Evolutionary conservation across 2,797 vertebrate species (phyloP), one percentile per base, ranked within the genome.

Genomic region (Myotis findleyi): DNA sequence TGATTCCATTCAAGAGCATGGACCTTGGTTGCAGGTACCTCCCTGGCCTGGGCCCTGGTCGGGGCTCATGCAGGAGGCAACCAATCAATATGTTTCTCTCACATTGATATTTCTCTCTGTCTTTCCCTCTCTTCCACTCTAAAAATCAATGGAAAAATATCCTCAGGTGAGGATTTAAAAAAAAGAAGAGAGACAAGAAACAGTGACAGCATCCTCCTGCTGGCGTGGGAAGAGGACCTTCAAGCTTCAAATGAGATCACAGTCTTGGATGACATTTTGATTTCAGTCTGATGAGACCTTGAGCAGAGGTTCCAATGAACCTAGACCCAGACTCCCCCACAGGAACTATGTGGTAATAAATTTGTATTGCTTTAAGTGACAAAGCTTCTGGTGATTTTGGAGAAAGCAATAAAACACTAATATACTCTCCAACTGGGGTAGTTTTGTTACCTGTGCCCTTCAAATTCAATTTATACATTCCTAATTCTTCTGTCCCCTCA

Each of bases 391-490:
- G 17, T 36, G 21, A 64, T 59, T 79, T 90, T 7, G 79, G 76
- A 87, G 30, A 86, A 62, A 83, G 41, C 18, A 49, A 75, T 23
- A 38, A 49, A 71, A 96, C 85, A 36, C 25, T 25, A 80, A 71
- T 62, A 68, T 4, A 25, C 5, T 66, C 2, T 66, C 17, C 14
- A 69, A 10, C 1, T 44, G 4, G 16, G 18, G 6, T 55, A 21
- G 2, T 55, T 41, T 93, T 33, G 38, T 44, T 36, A n/a, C 11
- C 20, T 12, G 5, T 47, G 10, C 21, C 20, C 13, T 41, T 91
- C 66, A 88, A 59, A 79, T 62, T 86, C 79, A 84, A 71, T 6
- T n/a, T 75, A 13, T 18, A 41, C 5, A 53, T 36, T 33, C 17
- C 4, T 44, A 73, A 49, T 57, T 20, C 36, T 64, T 41, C n/a